Conservation (phyloP, 2,888 invertebrate genomes). For the Pristionchus maxplancki region DNA sequence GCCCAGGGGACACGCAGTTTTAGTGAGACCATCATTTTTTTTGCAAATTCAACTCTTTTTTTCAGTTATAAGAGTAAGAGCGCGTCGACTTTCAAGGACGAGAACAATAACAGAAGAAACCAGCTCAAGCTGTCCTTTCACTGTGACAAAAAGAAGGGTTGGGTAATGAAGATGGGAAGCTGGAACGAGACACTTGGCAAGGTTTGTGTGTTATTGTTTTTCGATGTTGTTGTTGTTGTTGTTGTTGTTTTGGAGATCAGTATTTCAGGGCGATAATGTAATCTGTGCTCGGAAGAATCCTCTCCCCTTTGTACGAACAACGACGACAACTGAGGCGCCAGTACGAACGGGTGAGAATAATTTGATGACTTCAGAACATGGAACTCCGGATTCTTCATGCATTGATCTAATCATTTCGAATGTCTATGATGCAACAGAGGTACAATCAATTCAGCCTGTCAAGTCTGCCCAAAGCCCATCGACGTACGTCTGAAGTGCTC, state of each 20-base stretch:
- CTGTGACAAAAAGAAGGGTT: background rate
- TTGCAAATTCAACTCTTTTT: background rate
- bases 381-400: too few relatives aligned
- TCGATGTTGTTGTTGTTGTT: too few relatives aligned
- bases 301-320: background rate
- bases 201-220: too few relatives aligned
- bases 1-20: background rate
- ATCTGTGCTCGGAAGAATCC: background rate
- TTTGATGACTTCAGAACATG: too few relatives aligned
- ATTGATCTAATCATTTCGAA: too few relatives aligned
- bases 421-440: too few relatives aligned
- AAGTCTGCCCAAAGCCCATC: background rate
- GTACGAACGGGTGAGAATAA: background rate
- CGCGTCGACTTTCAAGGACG: background rate
- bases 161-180: background rate
- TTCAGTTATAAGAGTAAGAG: background rate
- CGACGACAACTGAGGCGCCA: background rate
- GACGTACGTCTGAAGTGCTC: background rate
- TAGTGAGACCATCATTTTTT: background rate
- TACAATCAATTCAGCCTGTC: background rate
- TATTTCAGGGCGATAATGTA: background rate
- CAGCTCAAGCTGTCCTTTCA: background rate
- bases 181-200: too few relatives aligned
- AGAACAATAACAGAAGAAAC: background rate
- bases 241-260: background rate